Conservation (phyloP, 1,140 invertebrate genomes). For the Heliconius melpomene region DNA sequence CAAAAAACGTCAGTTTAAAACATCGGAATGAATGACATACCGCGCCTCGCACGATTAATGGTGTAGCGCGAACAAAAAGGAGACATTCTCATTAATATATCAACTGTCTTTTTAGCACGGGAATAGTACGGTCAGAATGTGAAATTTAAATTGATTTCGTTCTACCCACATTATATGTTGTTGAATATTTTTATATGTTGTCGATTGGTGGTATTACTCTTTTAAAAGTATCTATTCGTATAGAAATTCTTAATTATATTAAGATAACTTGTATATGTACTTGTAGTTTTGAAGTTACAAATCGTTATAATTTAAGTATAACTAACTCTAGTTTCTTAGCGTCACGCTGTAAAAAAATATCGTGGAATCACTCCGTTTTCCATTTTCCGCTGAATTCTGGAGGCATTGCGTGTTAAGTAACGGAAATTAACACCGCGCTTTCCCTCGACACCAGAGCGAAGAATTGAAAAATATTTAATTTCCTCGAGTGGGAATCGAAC, state of each 20-base stretch:
- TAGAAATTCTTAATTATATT: too few species aligned
- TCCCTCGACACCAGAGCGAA: too few species aligned
- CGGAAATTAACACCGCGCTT: too few species aligned
- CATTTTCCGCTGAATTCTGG: too few species aligned
- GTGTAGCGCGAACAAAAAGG: conserved; percentile 72
- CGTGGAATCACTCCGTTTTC: too few species aligned
- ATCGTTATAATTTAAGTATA: not conserved
- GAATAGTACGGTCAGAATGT: conserved; percentile 62
- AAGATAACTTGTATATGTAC: too few species aligned
- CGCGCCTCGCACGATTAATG: conserved; percentile 77
- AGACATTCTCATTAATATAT: conserved; percentile 79
- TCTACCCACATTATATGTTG: not conserved
- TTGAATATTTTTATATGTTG: not conserved
- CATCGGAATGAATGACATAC: conserved; percentile 80
- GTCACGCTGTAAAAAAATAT: too few species aligned
- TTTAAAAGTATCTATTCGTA: not conserved
- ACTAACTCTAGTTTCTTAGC: too few species aligned
- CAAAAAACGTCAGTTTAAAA: conserved; percentile 76
- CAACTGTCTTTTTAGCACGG: conserved; percentile 76
- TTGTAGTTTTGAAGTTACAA: not conserved
- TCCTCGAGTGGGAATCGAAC: too few species aligned
- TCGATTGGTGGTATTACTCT: not conserved
- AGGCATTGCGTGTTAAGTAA: too few species aligned
- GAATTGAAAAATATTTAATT: too few species aligned
- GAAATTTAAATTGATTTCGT: conserved; percentile 41